Base-by-base conservation (phyloP, 2,797 vertebrate species). In the Phalloptychus januarius region DNA sequence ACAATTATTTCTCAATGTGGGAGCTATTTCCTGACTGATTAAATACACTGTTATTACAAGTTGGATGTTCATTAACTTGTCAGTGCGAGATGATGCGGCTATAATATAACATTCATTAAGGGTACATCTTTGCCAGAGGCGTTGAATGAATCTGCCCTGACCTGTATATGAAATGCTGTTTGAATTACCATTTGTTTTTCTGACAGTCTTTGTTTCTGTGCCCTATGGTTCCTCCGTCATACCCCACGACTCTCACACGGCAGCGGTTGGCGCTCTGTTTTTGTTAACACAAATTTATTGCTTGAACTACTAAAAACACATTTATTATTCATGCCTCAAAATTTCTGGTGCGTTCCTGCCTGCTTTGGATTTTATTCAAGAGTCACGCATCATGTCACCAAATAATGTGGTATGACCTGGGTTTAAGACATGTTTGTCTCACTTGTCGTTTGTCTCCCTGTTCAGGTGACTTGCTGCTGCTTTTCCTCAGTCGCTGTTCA, bases 211-310 rank as follows among this genome's bases (percentile, higher is more conserved):
- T 67, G 45, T 25, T 67, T 52, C 38, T 65, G 63, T 45, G 69
- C 75, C 38, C 42, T 28, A n/a, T 25, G 23, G n/a, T 61, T 76
- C 16, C 20, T 28, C 13, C 72, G 72, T 85, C 84, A 75, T 36
- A 85, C 77, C 82, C 71, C 61, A 75, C 18, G 46, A 28, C 71
- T 86, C 83, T 81, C 88, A 90, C 92, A 92, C 89, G 83, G 85
- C 42, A 80, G 31, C 89, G 79, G 76, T 61, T 5, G 86, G 86
- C 85, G 90, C 84, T 86, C 86, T 85, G 82, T 88, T 88, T 91
- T 79, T 81, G 77, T 71, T 81, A 83, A 89, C 72, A 46, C 74
- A 87, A 82, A 82, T 81, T 85, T 65, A 90, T 84, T 90, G 89
- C 82, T 83, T 82, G 71, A 87, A 91, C 81, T 81, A 82, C 63